These are phyloP conservation scores for Mareca penelope DNA, from an alignment of 2,797 vertebrate genomes.

Conservation along the genomic window DNA sequence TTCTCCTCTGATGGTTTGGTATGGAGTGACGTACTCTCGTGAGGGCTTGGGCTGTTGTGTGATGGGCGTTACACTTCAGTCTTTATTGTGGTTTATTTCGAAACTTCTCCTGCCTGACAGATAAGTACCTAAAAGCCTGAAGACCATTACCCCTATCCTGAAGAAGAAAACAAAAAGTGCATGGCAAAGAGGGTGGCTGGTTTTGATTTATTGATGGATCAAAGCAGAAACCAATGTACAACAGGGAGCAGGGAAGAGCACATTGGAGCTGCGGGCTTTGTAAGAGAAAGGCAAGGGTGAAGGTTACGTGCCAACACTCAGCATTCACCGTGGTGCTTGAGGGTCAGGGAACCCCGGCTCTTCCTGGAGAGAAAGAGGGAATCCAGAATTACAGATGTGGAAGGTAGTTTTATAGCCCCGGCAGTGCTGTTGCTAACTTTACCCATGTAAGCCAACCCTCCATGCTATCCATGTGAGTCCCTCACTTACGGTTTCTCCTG, in stretches of 20 bases:
- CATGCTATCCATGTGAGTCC: neutral
- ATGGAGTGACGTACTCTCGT: accelerated
- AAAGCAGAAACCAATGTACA: neutral
- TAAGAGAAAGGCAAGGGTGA: neutral
- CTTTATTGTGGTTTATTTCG: slow-evolving; percentile 27
- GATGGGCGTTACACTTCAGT: neutral
- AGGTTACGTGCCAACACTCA: neutral
- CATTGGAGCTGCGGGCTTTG: neutral
- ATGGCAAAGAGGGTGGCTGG: neutral
- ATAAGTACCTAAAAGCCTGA: neutral
- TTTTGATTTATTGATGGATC: slow-evolving; percentile 53
- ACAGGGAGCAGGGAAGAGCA: neutral
- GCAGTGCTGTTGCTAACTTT: neutral
- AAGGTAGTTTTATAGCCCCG: neutral
- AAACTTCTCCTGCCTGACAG: neutral
- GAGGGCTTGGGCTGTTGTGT: neutral
- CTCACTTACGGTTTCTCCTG: neutral
- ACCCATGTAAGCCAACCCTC: neutral
- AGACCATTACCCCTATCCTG: neutral
- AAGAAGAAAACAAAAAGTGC: neutral
- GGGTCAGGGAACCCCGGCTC: accelerated
- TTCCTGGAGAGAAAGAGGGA: slow-evolving; percentile 3
- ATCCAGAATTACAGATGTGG: neutral
- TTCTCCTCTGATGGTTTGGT: neutral
- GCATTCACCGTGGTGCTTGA: neutral